A percentile compares a stretch with the other conserved stretches of the same genome.
Conservation (phyloP, 2,888 invertebrate species). For the Drosophila nr. medialis region DNA sequence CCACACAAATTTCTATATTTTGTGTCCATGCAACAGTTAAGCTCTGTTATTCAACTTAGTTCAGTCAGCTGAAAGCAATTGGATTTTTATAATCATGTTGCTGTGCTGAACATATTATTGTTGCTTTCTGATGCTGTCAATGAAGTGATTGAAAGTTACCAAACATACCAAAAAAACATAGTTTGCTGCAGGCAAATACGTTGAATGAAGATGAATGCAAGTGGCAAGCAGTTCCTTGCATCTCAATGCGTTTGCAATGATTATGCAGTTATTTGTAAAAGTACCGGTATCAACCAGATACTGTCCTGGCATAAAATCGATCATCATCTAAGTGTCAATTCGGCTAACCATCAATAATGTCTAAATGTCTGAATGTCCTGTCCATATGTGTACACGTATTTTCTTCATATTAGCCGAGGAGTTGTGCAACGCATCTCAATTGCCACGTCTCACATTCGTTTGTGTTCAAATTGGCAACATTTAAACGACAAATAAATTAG, state of each 20-base stretch:
- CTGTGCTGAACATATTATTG: conserved; percentile 7
- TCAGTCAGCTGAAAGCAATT: conserved; percentile 25
- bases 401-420: background rate
- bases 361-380: background rate
- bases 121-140: background rate
- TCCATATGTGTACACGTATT: conserved; percentile 10
- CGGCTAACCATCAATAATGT: conserved; percentile 49
- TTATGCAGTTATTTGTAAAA: conserved; percentile 8
- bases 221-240: conserved; percentile 1
- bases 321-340: conserved; percentile 38
- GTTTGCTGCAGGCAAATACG: background rate
- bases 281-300: background rate
- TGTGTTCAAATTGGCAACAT: conserved; percentile 68
- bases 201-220: conserved; percentile 5
- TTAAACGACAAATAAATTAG: conserved; percentile 75
- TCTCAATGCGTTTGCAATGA: conserved; percentile 7
- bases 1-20: background rate
- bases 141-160: background rate
- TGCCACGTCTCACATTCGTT: conserved; percentile 1
- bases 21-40: background rate
- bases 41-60: conserved; percentile 1
- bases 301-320: conserved; percentile 20
- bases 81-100: conserved; percentile 26
- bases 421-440: conserved; percentile 23
- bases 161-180: background rate